A percentile compares a stretch with the other conserved stretches of the same genome.
These are phyloP conservation scores for Pithys albifrons DNA, from an alignment of 2,113 vertebrate species.

Conservation along the genomic window DNA sequence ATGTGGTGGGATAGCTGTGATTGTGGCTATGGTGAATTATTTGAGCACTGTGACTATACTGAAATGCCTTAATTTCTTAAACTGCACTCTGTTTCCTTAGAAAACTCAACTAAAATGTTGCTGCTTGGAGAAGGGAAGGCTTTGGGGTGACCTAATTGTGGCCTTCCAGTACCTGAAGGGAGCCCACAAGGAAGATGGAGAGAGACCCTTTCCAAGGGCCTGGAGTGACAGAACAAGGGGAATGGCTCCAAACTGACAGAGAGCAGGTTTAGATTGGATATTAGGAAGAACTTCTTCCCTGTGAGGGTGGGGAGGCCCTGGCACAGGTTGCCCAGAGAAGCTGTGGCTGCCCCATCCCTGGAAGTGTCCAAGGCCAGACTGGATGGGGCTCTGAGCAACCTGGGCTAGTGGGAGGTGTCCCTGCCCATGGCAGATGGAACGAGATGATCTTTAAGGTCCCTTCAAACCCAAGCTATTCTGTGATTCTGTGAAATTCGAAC, in stretches of 20 bases:
- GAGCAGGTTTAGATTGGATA: neutral
- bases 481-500: neutral
- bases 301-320: neutral
- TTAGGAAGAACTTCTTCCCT: neutral
- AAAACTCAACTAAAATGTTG: neutral
- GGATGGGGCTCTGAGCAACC: neutral
- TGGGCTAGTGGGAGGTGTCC: neutral
- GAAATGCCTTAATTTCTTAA: neutral
- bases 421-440: neutral
- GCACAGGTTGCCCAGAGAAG: neutral
- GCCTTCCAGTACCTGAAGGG: neutral
- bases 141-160: neutral
- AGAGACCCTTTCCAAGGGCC: neutral
- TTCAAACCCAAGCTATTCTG: neutral
- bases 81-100: neutral
- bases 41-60: neutral
- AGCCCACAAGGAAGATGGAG: neutral
- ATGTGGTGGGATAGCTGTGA: neutral
- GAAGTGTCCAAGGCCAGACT: accelerated
- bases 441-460: neutral
- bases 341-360: neutral
- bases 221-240: neutral
- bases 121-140: neutral
- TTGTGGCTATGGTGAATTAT: neutral
- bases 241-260: neutral